These are phyloP conservation scores for Malthinus seriepunctatus DNA, from an alignment of 2,888 invertebrate species.

Conservation along the genomic window DNA sequence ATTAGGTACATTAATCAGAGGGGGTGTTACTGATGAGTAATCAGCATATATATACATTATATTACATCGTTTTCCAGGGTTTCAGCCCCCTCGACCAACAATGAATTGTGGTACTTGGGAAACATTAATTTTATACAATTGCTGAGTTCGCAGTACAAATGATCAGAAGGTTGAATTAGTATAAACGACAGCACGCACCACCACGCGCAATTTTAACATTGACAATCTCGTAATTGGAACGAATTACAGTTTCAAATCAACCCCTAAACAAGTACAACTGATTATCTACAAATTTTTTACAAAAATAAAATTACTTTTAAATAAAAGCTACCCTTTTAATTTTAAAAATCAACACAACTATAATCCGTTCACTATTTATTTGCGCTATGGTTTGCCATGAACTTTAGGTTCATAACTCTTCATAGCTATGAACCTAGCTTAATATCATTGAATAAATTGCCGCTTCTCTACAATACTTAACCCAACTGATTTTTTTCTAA, in stretches of 20 bases:
- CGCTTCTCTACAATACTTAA: too few species aligned
- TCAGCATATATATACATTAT: conserved; percentile 42
- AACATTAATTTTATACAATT: conserved; percentile 48
- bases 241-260: conserved; percentile 35
- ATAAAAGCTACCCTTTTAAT: too few species aligned
- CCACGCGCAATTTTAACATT: conserved; percentile 40
- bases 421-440: too few species aligned
- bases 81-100: conserved; percentile 38
- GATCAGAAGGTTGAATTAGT: conserved; percentile 40
- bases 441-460: too few species aligned
- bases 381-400: too few species aligned
- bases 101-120: conserved; percentile 42
- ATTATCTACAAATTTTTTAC: background rate
- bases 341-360: too few species aligned
- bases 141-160: conserved; percentile 46
- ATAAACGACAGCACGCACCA: conserved; percentile 39
- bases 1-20: conserved; percentile 51
- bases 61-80: conserved; percentile 33
- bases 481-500: too few species aligned
- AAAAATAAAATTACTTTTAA: too few species aligned
- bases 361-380: too few species aligned
- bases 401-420: too few species aligned
- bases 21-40: conserved; percentile 52
- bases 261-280: background rate
- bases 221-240: conserved; percentile 45